phyloP scores from a whole-genome alignment of 2,113 vertebrate genomes.

The Lepidothrix coronata region DNA sequence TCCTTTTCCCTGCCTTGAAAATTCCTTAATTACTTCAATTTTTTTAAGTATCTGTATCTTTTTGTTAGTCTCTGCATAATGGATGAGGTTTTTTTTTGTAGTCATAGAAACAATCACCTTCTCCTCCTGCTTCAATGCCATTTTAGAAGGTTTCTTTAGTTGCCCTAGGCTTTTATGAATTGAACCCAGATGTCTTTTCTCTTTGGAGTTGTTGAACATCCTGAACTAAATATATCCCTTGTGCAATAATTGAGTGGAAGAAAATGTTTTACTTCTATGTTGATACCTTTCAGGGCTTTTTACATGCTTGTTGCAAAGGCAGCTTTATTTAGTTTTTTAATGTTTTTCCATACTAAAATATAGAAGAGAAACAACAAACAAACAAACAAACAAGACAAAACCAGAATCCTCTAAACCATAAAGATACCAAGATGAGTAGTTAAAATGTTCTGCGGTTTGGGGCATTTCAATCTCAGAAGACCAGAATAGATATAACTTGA shows the following conservation, averaged over 20 bases:
- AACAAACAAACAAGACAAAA: background rate
- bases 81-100: background rate
- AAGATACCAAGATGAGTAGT: background rate
- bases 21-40: background rate
- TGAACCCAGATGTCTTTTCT: constrained; percentile 43
- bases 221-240: constrained; percentile 21
- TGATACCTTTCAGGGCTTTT: background rate
- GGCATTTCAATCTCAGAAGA: background rate
- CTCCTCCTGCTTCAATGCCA: background rate
- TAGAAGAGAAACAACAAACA: background rate
- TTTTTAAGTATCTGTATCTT: background rate
- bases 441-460: background rate
- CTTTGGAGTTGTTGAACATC: background rate
- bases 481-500: background rate
- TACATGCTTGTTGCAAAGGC: background rate
- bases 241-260: background rate
- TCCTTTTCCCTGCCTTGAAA: background rate
- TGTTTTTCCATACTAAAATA: background rate
- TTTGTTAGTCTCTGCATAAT: background rate
- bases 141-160: background rate
- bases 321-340: background rate
- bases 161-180: constrained; percentile 3
- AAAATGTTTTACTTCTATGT: constrained; percentile 8
- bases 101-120: background rate
- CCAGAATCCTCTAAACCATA: background rate